A percentile compares a stretch with the other conserved stretches of the same genome.
Evolutionary conservation across 92 coral and sea anemone genomes (phyloP).

Genomic region (Zoanthus sansibaricus): DNA sequence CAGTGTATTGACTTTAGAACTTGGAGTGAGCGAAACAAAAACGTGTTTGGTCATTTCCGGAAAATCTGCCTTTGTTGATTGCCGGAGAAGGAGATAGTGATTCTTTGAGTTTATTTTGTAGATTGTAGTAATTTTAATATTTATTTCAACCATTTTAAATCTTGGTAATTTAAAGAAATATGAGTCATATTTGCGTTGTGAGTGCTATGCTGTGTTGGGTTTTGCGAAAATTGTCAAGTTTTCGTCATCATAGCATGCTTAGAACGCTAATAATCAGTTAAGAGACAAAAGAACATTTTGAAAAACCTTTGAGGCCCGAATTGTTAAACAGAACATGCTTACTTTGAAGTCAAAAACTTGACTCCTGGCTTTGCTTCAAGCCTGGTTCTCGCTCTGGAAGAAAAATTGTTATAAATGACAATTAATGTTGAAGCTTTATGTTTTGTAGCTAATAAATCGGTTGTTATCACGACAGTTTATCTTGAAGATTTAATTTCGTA

Average conservation of each 20-base stretch:
- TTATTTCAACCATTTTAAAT: slow-evolving; percentile 16
- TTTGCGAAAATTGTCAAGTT: not conserved
- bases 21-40: slow-evolving; percentile 5
- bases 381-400: not conserved
- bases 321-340: slow-evolving; percentile 40
- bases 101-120: not conserved
- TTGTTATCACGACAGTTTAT: not conserved
- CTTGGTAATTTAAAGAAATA: slow-evolving; percentile 9
- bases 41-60: slow-evolving; percentile 47
- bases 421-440: not conserved
- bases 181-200: slow-evolving; percentile 8
- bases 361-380: not conserved
- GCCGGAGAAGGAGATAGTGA: slow-evolving; percentile 7
- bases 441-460: not conserved
- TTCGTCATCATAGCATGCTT: not conserved
- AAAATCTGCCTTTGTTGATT: slow-evolving; percentile 19
- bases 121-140: not conserved
- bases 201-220: not conserved
- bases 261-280: slow-evolving; percentile 6
- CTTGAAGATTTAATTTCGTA: not conserved
- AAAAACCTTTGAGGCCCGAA: not conserved
- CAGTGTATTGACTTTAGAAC: not conserved
- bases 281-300: slow-evolving; percentile 18
- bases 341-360: slow-evolving; percentile 14
- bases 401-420: not conserved